Evolutionary conservation across 2,888 invertebrate genomes (phyloP).

Genomic region (Drosophila birchii): DNA sequence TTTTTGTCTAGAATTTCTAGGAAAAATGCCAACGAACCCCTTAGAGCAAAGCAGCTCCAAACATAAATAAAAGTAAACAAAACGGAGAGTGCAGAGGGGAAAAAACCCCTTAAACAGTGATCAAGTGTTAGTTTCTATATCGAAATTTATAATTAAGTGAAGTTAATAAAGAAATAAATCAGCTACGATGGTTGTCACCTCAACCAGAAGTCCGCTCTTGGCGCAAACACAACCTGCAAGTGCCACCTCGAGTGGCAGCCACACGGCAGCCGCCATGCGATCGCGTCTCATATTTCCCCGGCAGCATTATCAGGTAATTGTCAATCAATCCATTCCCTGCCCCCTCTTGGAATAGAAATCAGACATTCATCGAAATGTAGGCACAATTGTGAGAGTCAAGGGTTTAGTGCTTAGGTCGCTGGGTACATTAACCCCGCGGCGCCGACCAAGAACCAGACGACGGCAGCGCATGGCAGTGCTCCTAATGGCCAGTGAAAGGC

Average conservation of each 20-base stretch:
- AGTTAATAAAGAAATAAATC: neutral
- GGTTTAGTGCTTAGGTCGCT: conserved; percentile 21
- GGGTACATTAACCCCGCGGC: conserved; percentile 74
- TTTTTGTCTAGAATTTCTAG: conserved; percentile 39
- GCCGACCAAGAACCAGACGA: conserved; percentile 49
- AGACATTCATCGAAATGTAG: neutral
- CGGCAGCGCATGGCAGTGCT: conserved; percentile 4
- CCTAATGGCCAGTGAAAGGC: conserved; percentile 62
- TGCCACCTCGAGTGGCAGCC: conserved; percentile 67
- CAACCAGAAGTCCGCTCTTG: conserved; percentile 81
- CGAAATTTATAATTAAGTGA: conserved; percentile 15
- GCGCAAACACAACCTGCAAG: conserved; percentile 65
- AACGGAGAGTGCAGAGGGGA: conserved; percentile 19
- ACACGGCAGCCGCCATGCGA: conserved; percentile 68
- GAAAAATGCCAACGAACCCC: conserved; percentile 63
- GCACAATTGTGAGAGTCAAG: conserved; percentile 13
- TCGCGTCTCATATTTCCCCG: conserved; percentile 83
- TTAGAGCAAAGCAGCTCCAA: conserved; percentile 8
- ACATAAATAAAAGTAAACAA: conserved; percentile 44
- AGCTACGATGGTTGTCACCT: conserved; percentile 81
- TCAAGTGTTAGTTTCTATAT: conserved; percentile 15
- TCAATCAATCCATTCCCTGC: conserved; percentile 11
- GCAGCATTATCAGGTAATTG: conserved; percentile 80
- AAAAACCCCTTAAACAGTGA: conserved; percentile 7
- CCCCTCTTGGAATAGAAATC: neutral